Percentiles rank a stretch among this genome's conserved stretches.
phyloP scores from a whole-genome alignment of 2,113 vertebrate genomes.

The Oceanodroma tethys region DNA sequence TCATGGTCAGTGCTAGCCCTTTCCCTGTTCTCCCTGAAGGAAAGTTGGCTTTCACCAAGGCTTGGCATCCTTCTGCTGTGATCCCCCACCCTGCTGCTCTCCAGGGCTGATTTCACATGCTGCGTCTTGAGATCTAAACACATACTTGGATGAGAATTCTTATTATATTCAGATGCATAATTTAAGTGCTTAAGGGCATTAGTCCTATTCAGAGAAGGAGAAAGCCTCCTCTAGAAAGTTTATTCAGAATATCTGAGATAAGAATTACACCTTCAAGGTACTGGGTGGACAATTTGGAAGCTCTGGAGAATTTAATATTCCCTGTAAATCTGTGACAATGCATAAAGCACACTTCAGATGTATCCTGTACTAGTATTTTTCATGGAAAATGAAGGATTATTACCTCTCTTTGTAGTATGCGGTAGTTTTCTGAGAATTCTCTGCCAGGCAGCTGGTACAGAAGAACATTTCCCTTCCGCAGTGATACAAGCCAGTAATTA shows the following conservation, averaged over 20 bases:
- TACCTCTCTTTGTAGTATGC: not conserved
- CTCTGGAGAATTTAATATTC: not conserved
- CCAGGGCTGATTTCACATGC: not conserved
- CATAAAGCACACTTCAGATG: not conserved
- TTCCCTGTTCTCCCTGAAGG: not conserved
- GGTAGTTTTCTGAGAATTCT: conserved; percentile 27
- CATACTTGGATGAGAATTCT: not conserved
- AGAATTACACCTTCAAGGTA: not conserved
- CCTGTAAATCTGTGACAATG: not conserved
- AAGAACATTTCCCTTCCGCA: conserved; percentile 5
- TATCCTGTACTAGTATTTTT: not conserved
- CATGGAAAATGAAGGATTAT: conserved; percentile 37
- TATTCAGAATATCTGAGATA: not conserved
- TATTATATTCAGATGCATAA: not conserved
- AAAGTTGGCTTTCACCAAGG: not conserved
- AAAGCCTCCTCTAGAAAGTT: not conserved
- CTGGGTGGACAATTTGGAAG: not conserved
- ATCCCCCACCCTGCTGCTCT: not conserved
- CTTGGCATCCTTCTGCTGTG: not conserved
- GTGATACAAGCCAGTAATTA: conserved; percentile 49
- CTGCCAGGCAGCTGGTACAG: conserved; percentile 7
- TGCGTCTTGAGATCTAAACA: not conserved
- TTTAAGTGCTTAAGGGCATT: not conserved
- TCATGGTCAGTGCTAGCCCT: not conserved
- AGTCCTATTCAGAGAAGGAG: not conserved